Base-by-base conservation (phyloP, 2,888 invertebrate genomes). In the Heliconius cydno region DNA sequence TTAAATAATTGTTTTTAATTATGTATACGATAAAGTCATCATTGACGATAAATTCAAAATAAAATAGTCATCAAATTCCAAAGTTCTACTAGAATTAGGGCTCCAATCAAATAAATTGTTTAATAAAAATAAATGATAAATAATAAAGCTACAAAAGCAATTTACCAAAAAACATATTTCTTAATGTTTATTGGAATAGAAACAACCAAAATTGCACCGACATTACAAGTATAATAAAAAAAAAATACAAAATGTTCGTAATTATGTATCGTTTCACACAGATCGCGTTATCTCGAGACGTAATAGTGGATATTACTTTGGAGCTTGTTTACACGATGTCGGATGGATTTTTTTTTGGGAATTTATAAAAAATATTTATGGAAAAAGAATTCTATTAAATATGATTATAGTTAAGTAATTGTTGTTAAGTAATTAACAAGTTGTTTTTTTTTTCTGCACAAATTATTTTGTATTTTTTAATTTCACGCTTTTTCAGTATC, bases 261-360 rank as follows among this genome's bases (percentile, higher is more conserved):
- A 80, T 82, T 80, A 80, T 72, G 77, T 77, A 79, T 80, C 77
- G 82, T 82, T 82, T 82, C 82, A 82, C 80, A 82, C 82, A 79
- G 75, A 81, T 76, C 76, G 80, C 66, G 77, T 76, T 82, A 82
- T 79, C 80, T 71, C 70, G 63, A 79, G 41, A 73, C 73, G 57
- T 77, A 79, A 79, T 78, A 78, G 78, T 76, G 67, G 78, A 75
- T 71, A 71, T 78, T 65, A 75, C n/a, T 73, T 57, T 68, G 30
- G 38, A 73, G 30, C 70, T 30, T 76, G 80, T 81, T 78, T 70
- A 80, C 78, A 77, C 70, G 57, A 13, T 12, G 70, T 66, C 46
- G 41, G 7, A 65, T 65, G 52, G 72, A 73, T 78, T 25, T 70
- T 41, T 46, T 41, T 52, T 57, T 52, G 22, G 60, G 12, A 70